These are phyloP conservation scores for Styela clava DNA, from an alignment of 23 tunicate genomes.

Conservation along the genomic window DNA sequence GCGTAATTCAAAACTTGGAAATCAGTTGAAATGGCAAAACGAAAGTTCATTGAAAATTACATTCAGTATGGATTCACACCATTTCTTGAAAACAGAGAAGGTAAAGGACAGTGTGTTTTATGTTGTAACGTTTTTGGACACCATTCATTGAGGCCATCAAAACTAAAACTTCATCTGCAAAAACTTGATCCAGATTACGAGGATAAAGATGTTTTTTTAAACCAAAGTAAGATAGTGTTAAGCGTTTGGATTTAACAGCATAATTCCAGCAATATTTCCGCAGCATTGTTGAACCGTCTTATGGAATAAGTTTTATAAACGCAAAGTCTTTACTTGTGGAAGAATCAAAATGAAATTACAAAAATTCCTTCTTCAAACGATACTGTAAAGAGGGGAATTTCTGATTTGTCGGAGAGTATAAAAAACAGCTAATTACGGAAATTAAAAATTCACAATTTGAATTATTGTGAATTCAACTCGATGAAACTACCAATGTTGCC, in stretches of 20 bases:
- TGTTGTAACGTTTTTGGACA: background rate
- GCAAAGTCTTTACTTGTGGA: constrained; percentile 26
- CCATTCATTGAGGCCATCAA: constrained; percentile 10
- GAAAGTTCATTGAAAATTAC: no score
- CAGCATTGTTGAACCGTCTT: constrained; percentile 10
- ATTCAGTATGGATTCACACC: no score
- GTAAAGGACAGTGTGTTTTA: no score
- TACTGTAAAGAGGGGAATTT: constrained; percentile 13
- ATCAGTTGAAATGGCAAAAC: no score
- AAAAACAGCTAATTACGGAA: constrained; percentile 18
- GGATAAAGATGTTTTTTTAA: background rate
- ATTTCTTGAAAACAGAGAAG: no score
- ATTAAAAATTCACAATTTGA: constrained; percentile 10
- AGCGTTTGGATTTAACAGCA: constrained; percentile 38
- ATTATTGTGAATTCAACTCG: background rate
- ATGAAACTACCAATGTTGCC: constrained; percentile 4
- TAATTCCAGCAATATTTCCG: constrained; percentile 15
- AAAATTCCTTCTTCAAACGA: constrained; percentile 26
- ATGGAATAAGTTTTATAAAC: constrained; percentile 23
- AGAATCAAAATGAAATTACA: no score
- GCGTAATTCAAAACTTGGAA: no score
- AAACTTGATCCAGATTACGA: background rate
- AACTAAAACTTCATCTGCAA: constrained; percentile 1
- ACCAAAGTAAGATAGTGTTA: background rate
- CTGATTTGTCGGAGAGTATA: constrained; percentile 4